A percentile compares a stretch with the other conserved stretches of the same genome.
These are phyloP conservation scores for Hippocampus abdominalis DNA, from an alignment of 2,113 vertebrate genomes.

Conservation along the genomic window DNA sequence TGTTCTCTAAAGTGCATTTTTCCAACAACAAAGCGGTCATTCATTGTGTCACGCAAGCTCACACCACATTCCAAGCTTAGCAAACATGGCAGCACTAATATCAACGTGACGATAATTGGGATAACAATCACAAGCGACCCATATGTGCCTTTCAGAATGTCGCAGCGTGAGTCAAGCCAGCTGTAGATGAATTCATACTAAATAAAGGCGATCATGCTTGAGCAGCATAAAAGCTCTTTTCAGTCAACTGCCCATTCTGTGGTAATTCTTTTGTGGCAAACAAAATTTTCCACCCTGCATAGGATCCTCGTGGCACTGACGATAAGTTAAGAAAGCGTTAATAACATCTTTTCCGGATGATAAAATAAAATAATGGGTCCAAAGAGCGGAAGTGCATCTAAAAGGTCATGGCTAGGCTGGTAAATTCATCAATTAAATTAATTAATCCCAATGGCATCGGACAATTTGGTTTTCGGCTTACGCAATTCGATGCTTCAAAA, in stretches of 20 bases:
- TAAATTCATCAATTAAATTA: slow-evolving; percentile 40
- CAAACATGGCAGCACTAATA: slow-evolving; percentile 21
- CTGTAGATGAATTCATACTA: slow-evolving; percentile 1
- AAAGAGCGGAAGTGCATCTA: slow-evolving; percentile 23
- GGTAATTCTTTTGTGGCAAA: slow-evolving; percentile 17
- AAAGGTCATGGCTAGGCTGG: slow-evolving; percentile 5
- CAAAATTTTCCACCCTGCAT: slow-evolving; percentile 18
- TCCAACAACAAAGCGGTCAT: slow-evolving; percentile 32
- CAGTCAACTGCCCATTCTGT: slow-evolving; percentile 35
- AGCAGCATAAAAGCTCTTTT: slow-evolving; percentile 25
- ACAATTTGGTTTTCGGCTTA: neutral
- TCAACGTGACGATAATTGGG: slow-evolving; percentile 56
- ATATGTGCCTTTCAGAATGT: neutral
- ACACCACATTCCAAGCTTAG: slow-evolving; percentile 27
- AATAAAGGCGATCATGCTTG: slow-evolving; percentile 42
- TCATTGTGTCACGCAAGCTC: neutral
- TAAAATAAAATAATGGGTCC: slow-evolving; percentile 28
- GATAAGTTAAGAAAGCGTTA: slow-evolving; percentile 24
- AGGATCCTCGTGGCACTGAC: neutral
- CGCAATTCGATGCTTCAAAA: neutral
- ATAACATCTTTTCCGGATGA: slow-evolving; percentile 19
- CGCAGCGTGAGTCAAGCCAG: slow-evolving; percentile 8
- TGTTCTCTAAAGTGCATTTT: neutral
- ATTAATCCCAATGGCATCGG: slow-evolving; percentile 33
- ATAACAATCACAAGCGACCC: slow-evolving; percentile 37